Percentiles rank a stretch among this genome's conserved stretches.
Conservation (phyloP, 2,888 invertebrate species). For the Iselma pallidipennis region DNA sequence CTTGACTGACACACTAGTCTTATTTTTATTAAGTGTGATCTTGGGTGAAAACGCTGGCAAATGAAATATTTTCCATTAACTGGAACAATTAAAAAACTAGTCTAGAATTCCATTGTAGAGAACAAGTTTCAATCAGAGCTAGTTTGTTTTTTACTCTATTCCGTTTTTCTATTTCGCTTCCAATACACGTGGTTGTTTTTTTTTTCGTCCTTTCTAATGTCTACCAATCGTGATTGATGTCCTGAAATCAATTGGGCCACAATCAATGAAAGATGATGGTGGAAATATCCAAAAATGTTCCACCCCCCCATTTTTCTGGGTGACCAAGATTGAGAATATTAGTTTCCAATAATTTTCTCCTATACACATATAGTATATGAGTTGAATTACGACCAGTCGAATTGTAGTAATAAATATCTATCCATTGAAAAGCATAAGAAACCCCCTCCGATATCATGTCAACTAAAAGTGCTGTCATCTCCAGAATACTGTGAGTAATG, state of each 20-base stretch:
- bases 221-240: background rate
- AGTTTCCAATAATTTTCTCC: constrained; percentile 9
- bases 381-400: constrained; percentile 32
- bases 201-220: too few species aligned
- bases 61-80: background rate
- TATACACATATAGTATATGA: background rate
- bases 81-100: background rate
- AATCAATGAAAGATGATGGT: background rate
- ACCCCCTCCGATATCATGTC: constrained; percentile 44
- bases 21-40: background rate
- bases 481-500: constrained; percentile 50
- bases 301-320: too few species aligned
- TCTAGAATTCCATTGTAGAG: background rate
- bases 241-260: background rate
- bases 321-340: constrained; percentile 6
- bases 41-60: background rate
- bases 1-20: background rate
- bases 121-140: background rate
- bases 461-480: constrained; percentile 47
- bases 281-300: background rate
- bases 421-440: constrained; percentile 38
- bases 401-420: constrained; percentile 46
- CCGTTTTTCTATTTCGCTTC: background rate
- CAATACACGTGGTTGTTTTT: background rate
- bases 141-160: background rate